Conservation (phyloP, 2,888 invertebrate species). For the Serrognathus titanus region DNA sequence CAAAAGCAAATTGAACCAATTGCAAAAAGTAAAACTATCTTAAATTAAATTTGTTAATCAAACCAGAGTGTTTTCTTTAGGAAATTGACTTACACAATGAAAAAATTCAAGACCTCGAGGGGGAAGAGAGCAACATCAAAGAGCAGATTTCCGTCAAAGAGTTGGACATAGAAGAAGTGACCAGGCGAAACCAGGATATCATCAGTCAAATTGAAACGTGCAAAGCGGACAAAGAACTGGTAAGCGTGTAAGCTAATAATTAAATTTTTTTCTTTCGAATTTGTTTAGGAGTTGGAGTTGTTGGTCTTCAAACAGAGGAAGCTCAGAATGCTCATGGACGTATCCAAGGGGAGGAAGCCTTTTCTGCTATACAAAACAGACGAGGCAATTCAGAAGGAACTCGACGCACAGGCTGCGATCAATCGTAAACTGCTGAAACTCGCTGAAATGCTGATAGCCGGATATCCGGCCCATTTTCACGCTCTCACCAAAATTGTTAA, state of each 20-base stretch:
- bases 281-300: conserved; percentile 54
- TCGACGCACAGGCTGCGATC: conserved; percentile 56
- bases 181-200: background rate
- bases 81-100: conserved; percentile 17
- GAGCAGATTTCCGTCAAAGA: conserved; percentile 19
- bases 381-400: conserved; percentile 53
- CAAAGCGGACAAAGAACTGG: conserved; percentile 47
- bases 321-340: conserved; percentile 57
- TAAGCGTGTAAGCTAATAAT: conserved; percentile 27
- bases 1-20: conserved; percentile 55
- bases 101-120: conserved; percentile 1
- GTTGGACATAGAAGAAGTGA: conserved; percentile 4
- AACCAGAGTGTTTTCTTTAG: conserved; percentile 6
- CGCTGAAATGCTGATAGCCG: conserved; percentile 55
- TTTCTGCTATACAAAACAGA: conserved; percentile 43
- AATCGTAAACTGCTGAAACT: conserved; percentile 59
- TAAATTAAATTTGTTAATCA: background rate
- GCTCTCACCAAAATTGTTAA: conserved; percentile 50
- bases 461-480: conserved; percentile 59
- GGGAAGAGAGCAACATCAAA: conserved; percentile 22
- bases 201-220: conserved; percentile 30
- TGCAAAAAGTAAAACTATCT: conserved; percentile 46
- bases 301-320: conserved; percentile 69
- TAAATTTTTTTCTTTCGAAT: conserved; percentile 24
- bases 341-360: conserved; percentile 47